A percentile compares a stretch with the other conserved stretches of the same genome.
phyloP scores from a whole-genome alignment of 2,113 vertebrate genomes.

The Cyprinodon brontotheroides region DNA sequence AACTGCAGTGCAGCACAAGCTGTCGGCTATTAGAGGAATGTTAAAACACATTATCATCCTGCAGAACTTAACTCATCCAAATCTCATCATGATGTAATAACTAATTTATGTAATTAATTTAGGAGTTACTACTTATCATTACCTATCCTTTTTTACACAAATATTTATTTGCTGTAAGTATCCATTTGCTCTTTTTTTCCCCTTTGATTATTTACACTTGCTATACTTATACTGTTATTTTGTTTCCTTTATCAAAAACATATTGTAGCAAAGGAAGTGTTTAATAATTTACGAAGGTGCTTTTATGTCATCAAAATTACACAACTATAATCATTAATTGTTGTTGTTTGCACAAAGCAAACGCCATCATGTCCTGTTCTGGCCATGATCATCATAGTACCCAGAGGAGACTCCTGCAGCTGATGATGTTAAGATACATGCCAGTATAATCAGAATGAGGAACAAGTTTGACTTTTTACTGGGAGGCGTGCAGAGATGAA shows the following conservation, averaged over 20 bases:
- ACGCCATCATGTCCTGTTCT: too few species aligned
- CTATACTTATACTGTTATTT: background rate
- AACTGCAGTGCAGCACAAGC: constrained; percentile 7
- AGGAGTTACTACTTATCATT: background rate
- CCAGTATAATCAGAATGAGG: too few species aligned
- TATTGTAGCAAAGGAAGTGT: background rate
- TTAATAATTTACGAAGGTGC: too few species aligned
- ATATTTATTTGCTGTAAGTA: too few species aligned
- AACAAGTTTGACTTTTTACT: too few species aligned
- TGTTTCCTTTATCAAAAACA: background rate
- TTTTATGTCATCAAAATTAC: background rate
- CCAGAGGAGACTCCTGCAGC: too few species aligned
- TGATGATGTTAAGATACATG: too few species aligned
- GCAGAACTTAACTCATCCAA: background rate
- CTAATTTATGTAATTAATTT: background rate
- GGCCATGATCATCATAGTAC: too few species aligned
- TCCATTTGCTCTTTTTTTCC: background rate
- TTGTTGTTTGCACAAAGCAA: too few species aligned
- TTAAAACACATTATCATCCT: background rate
- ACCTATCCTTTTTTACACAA: too few species aligned
- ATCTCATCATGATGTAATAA: background rate
- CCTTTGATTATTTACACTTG: background rate
- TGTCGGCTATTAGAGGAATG: background rate
- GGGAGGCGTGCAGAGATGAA: too few species aligned
- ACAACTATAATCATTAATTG: background rate